These are phyloP conservation scores for Eulemur rubriventer DNA, from an alignment of 2,797 vertebrate species.

Conservation along the genomic window DNA sequence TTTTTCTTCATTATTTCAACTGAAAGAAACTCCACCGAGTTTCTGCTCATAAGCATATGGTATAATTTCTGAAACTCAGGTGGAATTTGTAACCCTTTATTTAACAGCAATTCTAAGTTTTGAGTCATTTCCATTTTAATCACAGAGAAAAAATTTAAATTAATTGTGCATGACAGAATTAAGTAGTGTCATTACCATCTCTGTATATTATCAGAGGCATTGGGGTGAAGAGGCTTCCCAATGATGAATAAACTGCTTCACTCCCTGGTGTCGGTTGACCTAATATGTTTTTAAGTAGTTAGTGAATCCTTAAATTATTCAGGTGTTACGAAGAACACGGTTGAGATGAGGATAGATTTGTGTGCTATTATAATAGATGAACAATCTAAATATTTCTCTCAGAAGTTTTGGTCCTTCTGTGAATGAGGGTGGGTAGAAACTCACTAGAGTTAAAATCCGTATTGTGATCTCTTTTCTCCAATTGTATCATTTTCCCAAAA, in stretches of 20 bases:
- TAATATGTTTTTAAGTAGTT: constrained; percentile 25
- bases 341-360: not conserved
- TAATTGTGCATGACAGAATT: constrained; percentile 17
- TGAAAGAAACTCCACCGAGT: not conserved
- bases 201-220: not conserved
- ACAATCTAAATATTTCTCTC: not conserved
- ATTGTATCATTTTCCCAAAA: not conserved
- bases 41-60: not conserved
- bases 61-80: constrained; percentile 45
- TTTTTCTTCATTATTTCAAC: not conserved
- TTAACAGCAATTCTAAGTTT: constrained; percentile 32
- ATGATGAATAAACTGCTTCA: not conserved
- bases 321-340: not conserved
- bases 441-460: not conserved
- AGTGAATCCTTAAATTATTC: constrained; percentile 16
- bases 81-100: constrained; percentile 39
- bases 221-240: not conserved
- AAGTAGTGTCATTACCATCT: not conserved
- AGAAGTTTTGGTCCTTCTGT: not conserved
- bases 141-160: constrained; percentile 26
- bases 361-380: not conserved
- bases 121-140: constrained; percentile 41
- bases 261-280: not conserved
- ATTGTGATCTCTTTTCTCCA: not conserved
- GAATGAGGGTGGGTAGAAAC: not conserved